phyloP scores from a whole-genome alignment of 2,888 invertebrate species.

The Cephus runcator region DNA sequence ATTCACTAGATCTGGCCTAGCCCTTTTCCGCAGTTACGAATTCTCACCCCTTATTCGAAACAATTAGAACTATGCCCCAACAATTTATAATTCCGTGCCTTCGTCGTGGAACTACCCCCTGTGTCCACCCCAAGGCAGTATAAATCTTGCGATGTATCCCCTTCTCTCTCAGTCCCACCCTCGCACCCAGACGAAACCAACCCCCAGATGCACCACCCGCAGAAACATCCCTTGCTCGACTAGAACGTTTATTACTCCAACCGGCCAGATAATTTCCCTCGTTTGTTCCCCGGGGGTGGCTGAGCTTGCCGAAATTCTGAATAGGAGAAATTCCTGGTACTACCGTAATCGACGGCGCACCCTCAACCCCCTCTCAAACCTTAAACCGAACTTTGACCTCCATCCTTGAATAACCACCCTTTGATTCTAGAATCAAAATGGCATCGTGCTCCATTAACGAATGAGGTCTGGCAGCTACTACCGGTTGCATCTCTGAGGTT shows the following conservation, averaged over 20 bases:
- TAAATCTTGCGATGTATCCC: constrained; percentile 14
- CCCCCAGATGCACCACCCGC: neutral
- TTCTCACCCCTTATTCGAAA: constrained; percentile 34
- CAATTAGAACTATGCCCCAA: constrained; percentile 58
- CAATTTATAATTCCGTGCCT: constrained; percentile 55
- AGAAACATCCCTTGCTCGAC: constrained; percentile 21
- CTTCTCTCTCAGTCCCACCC: constrained; percentile 27
- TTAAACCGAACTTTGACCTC: neutral
- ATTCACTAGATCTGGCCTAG: neutral
- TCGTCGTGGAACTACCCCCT: neutral
- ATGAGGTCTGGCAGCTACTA: neutral
- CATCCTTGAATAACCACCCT: neutral
- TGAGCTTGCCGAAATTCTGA: neutral
- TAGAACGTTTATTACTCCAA: constrained; percentile 58
- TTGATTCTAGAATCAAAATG: neutral
- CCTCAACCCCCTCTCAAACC: neutral
- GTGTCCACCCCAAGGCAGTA: neutral
- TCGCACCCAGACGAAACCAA: neutral
- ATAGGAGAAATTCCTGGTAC: neutral
- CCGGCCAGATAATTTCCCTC: constrained; percentile 56
- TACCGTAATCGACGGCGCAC: neutral
- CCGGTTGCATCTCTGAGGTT: neutral
- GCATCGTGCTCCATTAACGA: neutral
- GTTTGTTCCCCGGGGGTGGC: constrained; percentile 43
- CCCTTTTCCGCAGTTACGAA: neutral